These are phyloP conservation scores for Drosophila peninsularis DNA, from an alignment of 2,888 invertebrate species.

Conservation along the genomic window DNA sequence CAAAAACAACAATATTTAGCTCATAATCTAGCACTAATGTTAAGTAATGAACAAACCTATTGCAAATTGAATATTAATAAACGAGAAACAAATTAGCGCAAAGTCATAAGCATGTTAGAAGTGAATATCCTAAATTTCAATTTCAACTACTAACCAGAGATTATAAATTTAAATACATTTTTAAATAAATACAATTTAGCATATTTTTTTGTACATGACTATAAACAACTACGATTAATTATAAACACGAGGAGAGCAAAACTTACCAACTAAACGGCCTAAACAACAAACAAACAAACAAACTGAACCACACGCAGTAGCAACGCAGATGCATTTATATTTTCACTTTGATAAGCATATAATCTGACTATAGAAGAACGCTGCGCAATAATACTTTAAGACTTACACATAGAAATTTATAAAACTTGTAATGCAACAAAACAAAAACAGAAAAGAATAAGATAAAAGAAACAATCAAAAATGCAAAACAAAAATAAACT, in stretches of 20 bases:
- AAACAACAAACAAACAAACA: constrained; percentile 25
- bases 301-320: constrained; percentile 46
- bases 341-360: constrained; percentile 66
- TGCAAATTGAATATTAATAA: constrained; percentile 44
- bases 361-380: constrained; percentile 46
- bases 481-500: constrained; percentile 32
- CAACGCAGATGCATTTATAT: constrained; percentile 77
- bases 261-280: constrained; percentile 58
- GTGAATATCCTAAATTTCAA: constrained; percentile 70
- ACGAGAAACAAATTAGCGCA: constrained; percentile 62
- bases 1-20: constrained; percentile 66
- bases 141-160: constrained; percentile 73
- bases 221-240: constrained; percentile 39
- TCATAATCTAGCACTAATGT: constrained; percentile 77
- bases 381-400: constrained; percentile 76
- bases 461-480: constrained; percentile 46
- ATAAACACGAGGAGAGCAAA: constrained; percentile 28
- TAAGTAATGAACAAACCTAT: constrained; percentile 69
- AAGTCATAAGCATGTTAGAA: constrained; percentile 61
- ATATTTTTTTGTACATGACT: constrained; percentile 74
- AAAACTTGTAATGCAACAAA: constrained; percentile 60
- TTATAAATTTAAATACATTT: constrained; percentile 62
- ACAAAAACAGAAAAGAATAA: constrained; percentile 18
- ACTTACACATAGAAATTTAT: constrained; percentile 64
- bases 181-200: constrained; percentile 68